These are phyloP conservation scores for Cephalopholis sonnerati DNA, from an alignment of 2,113 vertebrate genomes.

Conservation along the genomic window DNA sequence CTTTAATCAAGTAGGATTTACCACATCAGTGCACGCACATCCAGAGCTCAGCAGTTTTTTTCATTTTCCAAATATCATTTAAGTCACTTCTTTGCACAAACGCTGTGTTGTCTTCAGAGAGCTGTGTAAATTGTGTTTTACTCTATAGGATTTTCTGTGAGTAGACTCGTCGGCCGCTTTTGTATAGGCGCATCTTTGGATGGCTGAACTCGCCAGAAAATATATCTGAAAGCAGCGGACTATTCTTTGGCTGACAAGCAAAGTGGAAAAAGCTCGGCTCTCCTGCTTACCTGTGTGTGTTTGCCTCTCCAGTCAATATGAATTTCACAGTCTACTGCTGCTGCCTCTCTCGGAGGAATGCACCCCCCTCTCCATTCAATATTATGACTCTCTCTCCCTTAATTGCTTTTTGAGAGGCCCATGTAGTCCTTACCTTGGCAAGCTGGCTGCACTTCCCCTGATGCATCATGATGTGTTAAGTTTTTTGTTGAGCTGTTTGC, in stretches of 20 bases:
- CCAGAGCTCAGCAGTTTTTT: conserved; percentile 63
- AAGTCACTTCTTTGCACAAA: conserved; percentile 7
- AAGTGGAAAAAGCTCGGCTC: conserved; percentile 58
- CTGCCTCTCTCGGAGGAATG: conserved; percentile 78
- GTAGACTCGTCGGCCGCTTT: conserved; percentile 16
- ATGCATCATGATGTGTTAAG: conserved; percentile 65
- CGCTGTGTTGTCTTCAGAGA: conserved; percentile 39
- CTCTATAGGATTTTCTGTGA: conserved; percentile 22
- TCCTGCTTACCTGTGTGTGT: conserved; percentile 82
- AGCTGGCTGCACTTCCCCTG: conserved; percentile 66
- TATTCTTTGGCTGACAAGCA: conserved; percentile 57
- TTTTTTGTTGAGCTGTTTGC: conserved; percentile 56
- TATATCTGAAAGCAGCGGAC: conserved; percentile 45
- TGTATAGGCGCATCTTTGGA: conserved; percentile 47
- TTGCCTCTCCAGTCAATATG: conserved; percentile 81
- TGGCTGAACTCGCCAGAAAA: conserved; percentile 53
- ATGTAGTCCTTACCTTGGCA: conserved; percentile 75
- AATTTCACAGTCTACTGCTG: conserved; percentile 84
- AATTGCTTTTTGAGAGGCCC: conserved; percentile 82
- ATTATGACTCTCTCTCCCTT: conserved; percentile 78
- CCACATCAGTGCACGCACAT: conserved; percentile 76
- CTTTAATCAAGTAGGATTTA: conserved; percentile 87
- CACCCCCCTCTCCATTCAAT: conserved; percentile 76
- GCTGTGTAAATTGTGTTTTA: conserved; percentile 2
- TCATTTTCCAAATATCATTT: conserved; percentile 56